These are phyloP conservation scores for Aurelia sp. DNA, from an alignment of 30 jellyfish, hydroid and myxozoan species.

Conservation along the genomic window DNA sequence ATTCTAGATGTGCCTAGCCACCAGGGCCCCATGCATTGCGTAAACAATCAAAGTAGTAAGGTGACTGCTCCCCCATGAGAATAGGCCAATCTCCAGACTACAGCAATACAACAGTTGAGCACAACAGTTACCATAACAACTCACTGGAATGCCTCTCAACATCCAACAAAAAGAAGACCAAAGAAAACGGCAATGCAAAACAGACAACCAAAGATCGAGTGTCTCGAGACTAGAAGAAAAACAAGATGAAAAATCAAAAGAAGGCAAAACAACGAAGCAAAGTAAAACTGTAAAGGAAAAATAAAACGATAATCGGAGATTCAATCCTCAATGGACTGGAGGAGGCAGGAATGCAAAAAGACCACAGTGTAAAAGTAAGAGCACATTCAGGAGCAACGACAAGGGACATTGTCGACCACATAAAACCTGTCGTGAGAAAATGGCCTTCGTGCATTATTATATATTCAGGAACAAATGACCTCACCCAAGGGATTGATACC, in stretches of 20 bases:
- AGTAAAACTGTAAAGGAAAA: background rate
- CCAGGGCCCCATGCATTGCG: background rate
- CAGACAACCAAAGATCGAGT: too few relatives aligned
- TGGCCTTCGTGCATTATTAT: background rate
- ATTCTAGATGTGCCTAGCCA: slow-evolving; percentile 10
- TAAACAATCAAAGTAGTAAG: background rate
- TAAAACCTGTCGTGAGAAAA: slow-evolving; percentile 35
- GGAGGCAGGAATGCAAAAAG: background rate
- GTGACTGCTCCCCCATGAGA: slow-evolving; percentile 17
- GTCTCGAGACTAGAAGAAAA: too few relatives aligned
- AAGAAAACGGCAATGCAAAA: background rate
- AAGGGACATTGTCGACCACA: slow-evolving; percentile 25
- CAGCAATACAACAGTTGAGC: background rate
- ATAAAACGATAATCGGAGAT: background rate
- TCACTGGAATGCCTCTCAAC: slow-evolving; percentile 1
- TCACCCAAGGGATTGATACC: slow-evolving; percentile 20
- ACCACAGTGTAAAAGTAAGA: too few relatives aligned
- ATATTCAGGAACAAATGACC: slow-evolving; percentile 28
- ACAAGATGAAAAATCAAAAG: background rate
- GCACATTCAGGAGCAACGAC: too few relatives aligned
- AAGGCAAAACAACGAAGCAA: background rate
- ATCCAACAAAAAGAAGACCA: background rate
- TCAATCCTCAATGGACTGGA: slow-evolving; percentile 12
- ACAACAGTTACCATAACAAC: slow-evolving; percentile 1
- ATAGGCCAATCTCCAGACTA: background rate